phyloP scores from a whole-genome alignment of 2,888 invertebrate species.

The Leptopterna dolabrata region DNA sequence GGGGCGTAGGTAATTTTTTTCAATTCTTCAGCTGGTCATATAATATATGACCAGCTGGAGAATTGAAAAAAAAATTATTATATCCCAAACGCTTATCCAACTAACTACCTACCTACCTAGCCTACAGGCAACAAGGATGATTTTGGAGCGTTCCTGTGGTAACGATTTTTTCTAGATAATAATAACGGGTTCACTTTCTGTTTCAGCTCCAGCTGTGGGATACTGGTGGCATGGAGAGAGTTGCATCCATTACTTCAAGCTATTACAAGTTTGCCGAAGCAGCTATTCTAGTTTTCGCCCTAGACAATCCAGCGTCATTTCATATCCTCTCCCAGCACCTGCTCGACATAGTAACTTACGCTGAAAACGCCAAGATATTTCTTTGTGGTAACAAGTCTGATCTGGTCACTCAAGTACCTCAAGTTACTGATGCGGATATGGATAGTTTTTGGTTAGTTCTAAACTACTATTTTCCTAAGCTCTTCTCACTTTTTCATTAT shows the following conservation, averaged over 20 bases:
- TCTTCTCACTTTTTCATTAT: no score
- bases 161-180: conserved; percentile 58
- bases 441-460: conserved; percentile 82
- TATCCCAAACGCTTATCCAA: no score
- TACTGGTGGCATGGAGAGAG: conserved; percentile 96
- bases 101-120: no score
- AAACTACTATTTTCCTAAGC: not conserved
- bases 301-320: conserved; percentile 92
- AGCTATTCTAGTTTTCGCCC: conserved; percentile 89
- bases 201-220: conserved; percentile 93
- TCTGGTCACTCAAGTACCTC: conserved; percentile 77
- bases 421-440: conserved; percentile 88
- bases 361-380: conserved; percentile 95
- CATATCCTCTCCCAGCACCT: conserved; percentile 92
- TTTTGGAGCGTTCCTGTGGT: no score
- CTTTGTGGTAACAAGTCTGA: conserved; percentile 94
- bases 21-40: not conserved
- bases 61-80: no score
- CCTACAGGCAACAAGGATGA: no score
- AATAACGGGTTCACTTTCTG: conserved; percentile 52
- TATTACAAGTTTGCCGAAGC: conserved; percentile 97
- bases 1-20: no score
- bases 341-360: conserved; percentile 91
- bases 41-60: no score
- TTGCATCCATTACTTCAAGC: conserved; percentile 93